These are phyloP conservation scores for Acrocephalus kingi DNA, from an alignment of 2,113 vertebrate genomes.

Conservation along the genomic window DNA sequence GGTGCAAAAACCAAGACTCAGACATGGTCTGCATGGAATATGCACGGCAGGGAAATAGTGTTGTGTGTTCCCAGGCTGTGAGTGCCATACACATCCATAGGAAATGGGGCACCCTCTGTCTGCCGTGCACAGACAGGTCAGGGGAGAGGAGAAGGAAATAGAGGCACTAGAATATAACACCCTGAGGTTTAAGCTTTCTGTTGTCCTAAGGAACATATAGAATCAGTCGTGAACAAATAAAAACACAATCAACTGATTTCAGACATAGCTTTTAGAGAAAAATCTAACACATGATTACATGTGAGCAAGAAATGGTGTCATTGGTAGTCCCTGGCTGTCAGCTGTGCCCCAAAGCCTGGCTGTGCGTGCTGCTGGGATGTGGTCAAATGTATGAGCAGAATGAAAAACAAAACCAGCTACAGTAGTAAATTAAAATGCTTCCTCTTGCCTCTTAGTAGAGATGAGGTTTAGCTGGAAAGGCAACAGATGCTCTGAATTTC, in stretches of 20 bases:
- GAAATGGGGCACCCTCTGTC: background rate
- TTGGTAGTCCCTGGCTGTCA: accelerated
- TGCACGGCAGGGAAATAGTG: background rate
- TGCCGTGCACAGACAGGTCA: background rate
- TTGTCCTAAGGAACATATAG: background rate
- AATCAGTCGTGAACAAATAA: background rate
- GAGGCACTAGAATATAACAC: background rate
- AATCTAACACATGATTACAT: background rate
- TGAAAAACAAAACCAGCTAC: background rate
- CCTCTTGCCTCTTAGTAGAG: background rate
- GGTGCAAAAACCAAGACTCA: background rate
- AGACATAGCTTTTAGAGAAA: background rate
- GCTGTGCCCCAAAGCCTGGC: background rate
- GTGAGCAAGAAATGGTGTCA: background rate
- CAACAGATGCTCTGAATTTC: slow-evolving; percentile 47
- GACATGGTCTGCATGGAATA: background rate
- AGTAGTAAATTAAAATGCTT: background rate
- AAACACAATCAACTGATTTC: background rate
- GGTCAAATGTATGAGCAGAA: background rate
- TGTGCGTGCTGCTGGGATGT: background rate
- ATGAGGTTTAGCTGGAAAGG: slow-evolving; percentile 28
- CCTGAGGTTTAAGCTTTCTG: accelerated
- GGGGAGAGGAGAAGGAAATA: background rate
- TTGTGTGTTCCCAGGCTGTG: background rate
- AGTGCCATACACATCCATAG: background rate